Percentiles rank a stretch among this genome's conserved stretches.
phyloP scores from a whole-genome alignment of 1,140 invertebrate species.

The Drosophila takahashii region DNA sequence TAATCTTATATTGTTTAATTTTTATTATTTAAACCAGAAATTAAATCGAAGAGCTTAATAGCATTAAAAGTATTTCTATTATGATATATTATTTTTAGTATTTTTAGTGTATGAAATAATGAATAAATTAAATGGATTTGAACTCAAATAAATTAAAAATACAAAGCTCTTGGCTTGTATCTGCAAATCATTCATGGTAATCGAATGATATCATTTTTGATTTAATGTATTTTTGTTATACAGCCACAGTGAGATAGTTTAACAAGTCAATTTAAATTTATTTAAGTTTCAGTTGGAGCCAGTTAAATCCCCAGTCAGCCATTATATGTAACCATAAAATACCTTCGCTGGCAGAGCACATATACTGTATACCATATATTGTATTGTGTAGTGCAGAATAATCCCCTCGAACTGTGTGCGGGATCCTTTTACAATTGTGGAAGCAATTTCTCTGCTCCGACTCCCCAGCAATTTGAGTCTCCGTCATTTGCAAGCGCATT shows the following conservation, averaged over 20 bases:
- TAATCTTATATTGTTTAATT: too few species aligned
- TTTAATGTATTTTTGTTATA: neutral
- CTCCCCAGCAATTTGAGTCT: constrained; percentile 6
- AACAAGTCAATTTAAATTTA: constrained; percentile 25
- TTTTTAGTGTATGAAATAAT: too few species aligned
- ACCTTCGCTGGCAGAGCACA: neutral
- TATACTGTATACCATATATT: neutral
- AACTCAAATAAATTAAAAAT: neutral
- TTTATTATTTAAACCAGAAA: too few species aligned
- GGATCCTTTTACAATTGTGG: constrained; percentile 1
- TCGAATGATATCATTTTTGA: neutral
- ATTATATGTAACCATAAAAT: constrained; percentile 26
- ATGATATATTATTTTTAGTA: too few species aligned
- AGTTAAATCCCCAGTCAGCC: constrained; percentile 21
- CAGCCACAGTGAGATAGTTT: neutral
- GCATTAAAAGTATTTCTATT: too few species aligned
- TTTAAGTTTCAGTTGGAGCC: constrained; percentile 6
- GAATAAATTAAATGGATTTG: too few species aligned
- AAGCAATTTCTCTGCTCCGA: constrained; percentile 1
- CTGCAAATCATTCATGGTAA: neutral
- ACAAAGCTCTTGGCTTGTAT: neutral
- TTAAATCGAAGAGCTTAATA: too few species aligned
- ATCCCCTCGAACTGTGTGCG: constrained; percentile 3
- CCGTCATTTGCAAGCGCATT: constrained; percentile 36
- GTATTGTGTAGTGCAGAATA: constrained; percentile 12